Evolutionary conservation across 2,888 invertebrate species (phyloP), one percentile per base, ranked within the genome.

Genomic region (Hydraecia micacea): DNA sequence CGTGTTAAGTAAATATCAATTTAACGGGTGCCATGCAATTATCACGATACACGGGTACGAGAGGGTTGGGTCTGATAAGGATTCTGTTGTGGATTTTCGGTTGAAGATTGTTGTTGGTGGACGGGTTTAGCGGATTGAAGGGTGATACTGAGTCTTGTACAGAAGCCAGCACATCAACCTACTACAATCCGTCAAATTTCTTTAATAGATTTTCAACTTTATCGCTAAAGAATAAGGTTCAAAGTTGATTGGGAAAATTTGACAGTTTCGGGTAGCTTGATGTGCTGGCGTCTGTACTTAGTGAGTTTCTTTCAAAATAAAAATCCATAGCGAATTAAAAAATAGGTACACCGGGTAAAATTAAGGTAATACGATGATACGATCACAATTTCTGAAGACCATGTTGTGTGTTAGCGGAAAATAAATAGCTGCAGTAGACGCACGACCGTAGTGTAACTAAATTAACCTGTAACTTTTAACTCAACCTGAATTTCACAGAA

Each of bases 1-100:
- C 86, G 55, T 74, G 75, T 46, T 84, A 67, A 52, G 83, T 86
- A 79, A 84, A 84, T 82, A 84, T 76, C 65, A 74, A 79, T 85
- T 84, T 73, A 65, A 73, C 73, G 67, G 69, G 55, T 28, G 63
- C 32, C 18, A 42, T 62, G 78, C 85, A 75, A 82, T 79, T 79
- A 82, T 85, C 13, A 39, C 65, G 42, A 52, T 32, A 72, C 70
- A 76, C n/a, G 32, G 11, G 15, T 36, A 21, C 11, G 42, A 13
- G 52, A 70, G 66, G 67, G 58, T 36, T 49, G n/a, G 58, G 15
- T 36, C 55, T 49, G 42, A 63, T 62, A 73, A 75, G 58, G 39
- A 63, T 62, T 77, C 69, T 52, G 67, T 52, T 42, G 32, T 52
- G 15, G 7, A n/a, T 42, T 65, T 32, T 65, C 42, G 21, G 7